Evolutionary conservation across 2,113 vertebrate genomes (phyloP).

Genomic region (Ondatra zibethicus): DNA sequence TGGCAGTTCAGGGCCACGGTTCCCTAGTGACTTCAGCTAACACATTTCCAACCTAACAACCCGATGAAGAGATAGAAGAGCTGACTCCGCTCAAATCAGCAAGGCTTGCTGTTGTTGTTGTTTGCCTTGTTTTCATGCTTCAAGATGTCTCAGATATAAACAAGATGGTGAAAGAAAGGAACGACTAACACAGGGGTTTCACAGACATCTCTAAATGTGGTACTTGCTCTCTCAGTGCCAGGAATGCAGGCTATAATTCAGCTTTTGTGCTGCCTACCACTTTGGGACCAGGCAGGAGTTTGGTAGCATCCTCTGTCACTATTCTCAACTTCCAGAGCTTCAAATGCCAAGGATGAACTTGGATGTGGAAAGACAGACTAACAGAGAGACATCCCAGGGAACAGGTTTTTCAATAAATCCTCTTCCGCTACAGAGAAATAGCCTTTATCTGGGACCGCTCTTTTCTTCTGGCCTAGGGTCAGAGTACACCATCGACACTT

Average conservation of each 20-base stretch:
- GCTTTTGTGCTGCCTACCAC: not conserved
- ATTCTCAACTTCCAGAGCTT: not conserved
- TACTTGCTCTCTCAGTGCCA: no score
- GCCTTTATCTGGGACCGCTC: constrained; percentile 43
- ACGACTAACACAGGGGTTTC: not conserved
- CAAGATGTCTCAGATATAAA: constrained; percentile 5
- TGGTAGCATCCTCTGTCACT: rapidly evolving
- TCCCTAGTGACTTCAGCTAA: not conserved
- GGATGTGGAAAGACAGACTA: not conserved
- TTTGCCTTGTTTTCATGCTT: not conserved
- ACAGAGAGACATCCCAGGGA: not conserved
- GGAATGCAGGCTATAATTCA: not conserved
- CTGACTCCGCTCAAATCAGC: not conserved
- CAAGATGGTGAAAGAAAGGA: not conserved
- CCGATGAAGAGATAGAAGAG: not conserved
- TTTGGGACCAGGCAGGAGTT: not conserved
- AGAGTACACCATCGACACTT: constrained; percentile 42
- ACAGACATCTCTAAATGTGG: not conserved
- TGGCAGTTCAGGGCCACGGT: no score
- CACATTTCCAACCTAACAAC: not conserved
- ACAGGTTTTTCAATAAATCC: not conserved
- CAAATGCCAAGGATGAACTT: not conserved
- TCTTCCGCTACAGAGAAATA: not conserved
- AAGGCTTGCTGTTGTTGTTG: not conserved
- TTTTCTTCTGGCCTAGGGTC: constrained; percentile 50